These are phyloP conservation scores for Hoplias malabaricus DNA, from an alignment of 2,113 vertebrate species.

Conservation along the genomic window DNA sequence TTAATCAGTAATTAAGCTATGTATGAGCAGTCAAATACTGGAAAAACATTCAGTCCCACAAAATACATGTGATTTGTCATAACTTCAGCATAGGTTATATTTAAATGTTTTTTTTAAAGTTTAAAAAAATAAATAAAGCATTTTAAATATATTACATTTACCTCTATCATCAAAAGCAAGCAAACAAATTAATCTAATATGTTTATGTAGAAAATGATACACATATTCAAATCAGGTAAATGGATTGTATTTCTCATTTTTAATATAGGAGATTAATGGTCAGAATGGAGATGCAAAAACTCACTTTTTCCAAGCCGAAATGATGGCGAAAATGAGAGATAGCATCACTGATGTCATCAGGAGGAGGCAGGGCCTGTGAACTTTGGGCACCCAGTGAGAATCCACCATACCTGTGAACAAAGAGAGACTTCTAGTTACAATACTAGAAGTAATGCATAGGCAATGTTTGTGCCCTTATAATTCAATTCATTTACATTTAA, in stretches of 20 bases:
- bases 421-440: no score
- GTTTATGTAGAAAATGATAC: not conserved
- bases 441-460: no score
- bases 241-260: no score
- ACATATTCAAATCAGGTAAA: no score
- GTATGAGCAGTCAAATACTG: not conserved
- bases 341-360: constrained; percentile 80
- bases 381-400: constrained; percentile 90
- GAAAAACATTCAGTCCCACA: not conserved
- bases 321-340: constrained; percentile 82
- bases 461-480: no score
- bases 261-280: not conserved
- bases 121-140: no score
- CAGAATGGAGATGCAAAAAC: constrained; percentile 9
- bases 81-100: no score
- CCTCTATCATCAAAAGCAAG: no score
- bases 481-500: no score
- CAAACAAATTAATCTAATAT: not conserved
- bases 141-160: no score
- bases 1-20: not conserved
- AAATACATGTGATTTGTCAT: no score
- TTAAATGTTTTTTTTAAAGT: no score
- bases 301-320: constrained; percentile 82
- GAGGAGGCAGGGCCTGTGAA: constrained; percentile 76
- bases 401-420: constrained; percentile 85